These are phyloP conservation scores for Endotricha flammealis DNA, from an alignment of 2,888 invertebrate genomes.

Conservation along the genomic window DNA sequence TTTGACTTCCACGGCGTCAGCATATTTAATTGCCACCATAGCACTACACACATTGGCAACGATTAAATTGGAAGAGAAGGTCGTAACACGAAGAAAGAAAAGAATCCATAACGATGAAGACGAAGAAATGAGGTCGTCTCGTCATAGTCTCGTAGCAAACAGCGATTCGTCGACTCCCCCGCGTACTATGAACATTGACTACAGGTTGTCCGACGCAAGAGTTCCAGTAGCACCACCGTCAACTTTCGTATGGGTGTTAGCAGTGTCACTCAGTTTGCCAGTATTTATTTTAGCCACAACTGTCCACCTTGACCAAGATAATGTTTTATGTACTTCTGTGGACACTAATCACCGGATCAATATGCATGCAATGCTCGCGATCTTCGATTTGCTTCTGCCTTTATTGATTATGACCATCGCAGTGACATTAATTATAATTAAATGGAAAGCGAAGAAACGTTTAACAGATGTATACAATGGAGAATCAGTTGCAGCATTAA, in stretches of 20 bases:
- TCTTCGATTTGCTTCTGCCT: conserved; percentile 62
- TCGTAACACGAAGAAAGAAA: conserved; percentile 46
- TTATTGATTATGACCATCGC: conserved; percentile 46
- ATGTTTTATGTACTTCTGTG: conserved; percentile 68
- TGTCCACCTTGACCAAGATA: conserved; percentile 48
- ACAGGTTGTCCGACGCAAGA: conserved; percentile 55
- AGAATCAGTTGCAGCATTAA: conserved; percentile 50
- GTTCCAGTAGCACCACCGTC: conserved; percentile 74
- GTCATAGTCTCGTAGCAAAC: conserved; percentile 67
- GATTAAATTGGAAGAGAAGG: conserved; percentile 68
- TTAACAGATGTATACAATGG: conserved; percentile 33
- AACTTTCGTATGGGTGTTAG: conserved; percentile 77
- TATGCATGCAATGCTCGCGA: conserved; percentile 56
- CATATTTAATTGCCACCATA: conserved; percentile 75
- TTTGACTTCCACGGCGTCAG: conserved; percentile 72
- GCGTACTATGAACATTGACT: conserved; percentile 75
- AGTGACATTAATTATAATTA: conserved; percentile 42
- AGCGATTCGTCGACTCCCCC: conserved; percentile 68
- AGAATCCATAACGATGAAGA: conserved; percentile 50
- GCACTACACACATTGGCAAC: conserved; percentile 78
- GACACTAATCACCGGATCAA: conserved; percentile 69
- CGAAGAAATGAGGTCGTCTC: conserved; percentile 66
- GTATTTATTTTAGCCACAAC: conserved; percentile 75
- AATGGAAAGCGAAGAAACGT: conserved; percentile 45
- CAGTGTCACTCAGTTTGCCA: conserved; percentile 78